A percentile compares a stretch with the other conserved stretches of the same genome.
phyloP scores from a whole-genome alignment of 2,797 vertebrate genomes.

The Bryconaethiops microstoma region DNA sequence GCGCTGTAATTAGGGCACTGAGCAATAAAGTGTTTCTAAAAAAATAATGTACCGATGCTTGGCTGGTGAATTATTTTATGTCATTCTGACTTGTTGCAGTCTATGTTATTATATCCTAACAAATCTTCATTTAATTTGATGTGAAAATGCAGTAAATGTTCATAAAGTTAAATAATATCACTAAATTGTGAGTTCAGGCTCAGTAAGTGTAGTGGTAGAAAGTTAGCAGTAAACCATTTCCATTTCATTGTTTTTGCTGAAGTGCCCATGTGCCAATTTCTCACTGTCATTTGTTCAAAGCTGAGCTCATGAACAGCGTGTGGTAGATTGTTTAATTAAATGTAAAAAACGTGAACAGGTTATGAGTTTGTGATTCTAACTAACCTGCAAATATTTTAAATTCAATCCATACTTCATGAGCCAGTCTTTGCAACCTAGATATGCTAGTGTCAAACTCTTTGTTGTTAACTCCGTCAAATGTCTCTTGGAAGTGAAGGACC shows the following conservation, averaged over 20 bases:
- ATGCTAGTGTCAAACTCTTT: not conserved
- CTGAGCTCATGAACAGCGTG: not conserved
- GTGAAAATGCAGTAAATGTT: constrained; percentile 10
- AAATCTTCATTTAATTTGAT: not conserved
- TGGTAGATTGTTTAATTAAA: constrained; percentile 14
- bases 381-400: not conserved
- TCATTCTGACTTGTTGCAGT: constrained; percentile 1
- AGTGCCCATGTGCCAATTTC: not conserved
- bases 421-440: not conserved
- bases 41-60: not conserved
- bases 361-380: not conserved
- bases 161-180: not conserved
- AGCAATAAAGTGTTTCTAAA: not conserved
- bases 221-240: not conserved
- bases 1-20: too few relatives aligned
- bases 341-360: constrained; percentile 6
- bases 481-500: not conserved
- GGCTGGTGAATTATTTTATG: not conserved
- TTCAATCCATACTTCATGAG: not conserved
- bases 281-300: not conserved
- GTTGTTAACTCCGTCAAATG: not conserved
- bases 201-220: not conserved
- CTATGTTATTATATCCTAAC: not conserved
- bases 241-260: not conserved
- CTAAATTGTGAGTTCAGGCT: not conserved